Evolutionary conservation across 1,140 invertebrate genomes (phyloP), one percentile per base, ranked within the genome.

Genomic region (Anastrepha ludens): DNA sequence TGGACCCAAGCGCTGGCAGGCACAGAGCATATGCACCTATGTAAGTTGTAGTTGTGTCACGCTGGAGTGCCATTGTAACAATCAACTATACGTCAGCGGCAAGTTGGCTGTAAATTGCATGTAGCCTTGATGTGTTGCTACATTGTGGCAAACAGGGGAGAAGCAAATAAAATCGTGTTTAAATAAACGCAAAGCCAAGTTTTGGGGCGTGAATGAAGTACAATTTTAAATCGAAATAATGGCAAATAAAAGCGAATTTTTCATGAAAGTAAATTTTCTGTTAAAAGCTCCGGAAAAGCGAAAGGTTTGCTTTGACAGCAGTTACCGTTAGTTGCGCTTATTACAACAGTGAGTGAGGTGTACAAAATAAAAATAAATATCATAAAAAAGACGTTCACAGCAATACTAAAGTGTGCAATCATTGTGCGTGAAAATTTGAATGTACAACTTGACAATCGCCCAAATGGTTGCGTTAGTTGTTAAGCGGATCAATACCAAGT

Each of bases 281-380:
- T 44, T 74, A 47, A 74, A 74, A 17, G 41, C 44, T 11, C 11
- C 6, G 7, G n/a, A n/a, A 78, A 15, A 50, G 15, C 6, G 70
- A 78, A n/a, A 17, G 44, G 17, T 55, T 55, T 41, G 47, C 47
- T 55, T 81, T 55, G 47, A 9, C 47, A 81, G 47, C 74, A 81
- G 47, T 55, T 55, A 55, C 47, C 47, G 20, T 81, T 55, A 20
- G 47, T 81, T 8, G n/a, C 47, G 74, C 70, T 41, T n/a, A 50
- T 47, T 50, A 74, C 13, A 74, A n/a, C 39, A 74, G 47, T 50
- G 47, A 81, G 20, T 81, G 50, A 81, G 17, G 74, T 81, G 74
- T 5, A 55, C 7, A 55, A 55, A 81, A 50, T 29, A 81, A 81
- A 20, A 3, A 58, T 20, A n/a, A 2, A n/a, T 55, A 20, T n/a